These are phyloP conservation scores for Aegotheles bennettii DNA, from an alignment of 2,113 vertebrate species.

Conservation along the genomic window DNA sequence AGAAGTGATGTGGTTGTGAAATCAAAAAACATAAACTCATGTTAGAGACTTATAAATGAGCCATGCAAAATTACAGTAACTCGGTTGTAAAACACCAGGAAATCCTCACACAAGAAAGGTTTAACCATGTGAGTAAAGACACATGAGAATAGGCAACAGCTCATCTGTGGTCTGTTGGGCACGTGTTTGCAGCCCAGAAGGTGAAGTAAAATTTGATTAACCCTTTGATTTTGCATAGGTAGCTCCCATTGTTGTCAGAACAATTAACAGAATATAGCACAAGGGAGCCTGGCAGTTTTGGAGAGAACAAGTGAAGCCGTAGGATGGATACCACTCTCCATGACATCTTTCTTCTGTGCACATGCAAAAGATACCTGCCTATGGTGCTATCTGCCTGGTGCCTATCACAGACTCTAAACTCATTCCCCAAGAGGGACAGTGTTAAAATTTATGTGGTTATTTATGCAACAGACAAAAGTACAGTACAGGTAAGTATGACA, in stretches of 20 bases:
- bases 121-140: background rate
- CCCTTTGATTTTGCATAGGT: background rate
- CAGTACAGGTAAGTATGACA: conserved; percentile 45
- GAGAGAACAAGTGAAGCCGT: background rate
- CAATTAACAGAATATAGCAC: background rate
- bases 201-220: background rate
- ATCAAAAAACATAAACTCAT: background rate
- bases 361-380: background rate
- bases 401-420: background rate
- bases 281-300: background rate
- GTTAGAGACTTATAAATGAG: background rate
- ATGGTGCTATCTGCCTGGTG: background rate
- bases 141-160: background rate
- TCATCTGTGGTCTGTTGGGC: fast-evolving
- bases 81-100: background rate
- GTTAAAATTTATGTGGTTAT: background rate
- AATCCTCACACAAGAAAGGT: background rate
- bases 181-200: background rate
- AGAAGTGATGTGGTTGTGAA: background rate
- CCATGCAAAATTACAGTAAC: background rate
- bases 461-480: background rate
- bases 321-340: background rate
- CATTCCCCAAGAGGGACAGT: background rate
- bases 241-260: background rate
- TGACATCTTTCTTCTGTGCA: background rate